Base-by-base conservation (phyloP, 2,113 vertebrate species). In the Phylloscopus trochiloides region DNA sequence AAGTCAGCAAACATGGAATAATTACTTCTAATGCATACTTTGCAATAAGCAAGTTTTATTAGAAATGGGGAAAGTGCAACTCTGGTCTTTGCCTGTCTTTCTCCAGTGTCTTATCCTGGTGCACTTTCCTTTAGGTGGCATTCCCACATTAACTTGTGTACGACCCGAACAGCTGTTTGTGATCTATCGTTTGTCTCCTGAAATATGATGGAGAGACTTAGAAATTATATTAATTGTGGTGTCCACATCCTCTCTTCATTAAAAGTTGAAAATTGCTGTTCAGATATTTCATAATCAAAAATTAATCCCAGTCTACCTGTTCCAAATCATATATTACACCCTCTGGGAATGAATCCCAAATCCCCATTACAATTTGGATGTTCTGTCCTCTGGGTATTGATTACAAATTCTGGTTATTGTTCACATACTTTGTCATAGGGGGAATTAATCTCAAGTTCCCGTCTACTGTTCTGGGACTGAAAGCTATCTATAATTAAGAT, bases 401-500 rank as follows among this genome's bases (percentile, higher is more conserved):
- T 96, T 96, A 80, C 94, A 96, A 95, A 81, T 93, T 94, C 92
- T 96, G 96, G 90, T 94, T 96, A 96, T 96, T 97, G 90, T 95
- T 97, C 96, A 96, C 86, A 92, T 96, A 55, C 72, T 96, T 90
- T 94, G 86, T 95, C 92, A 95, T 94, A 93, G 68, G 75, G 93
- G 94, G 92, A 96, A 96, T 97, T 94, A 97, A 96, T 97, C 96
- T 96, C 95, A 95, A 88, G 96, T 93, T 95, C 90, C 95, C 1
- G 0, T 94, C 78, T 93, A 90, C 90, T 95, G 92, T 95, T 96
- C 95, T 96, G 95, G 96, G 96, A 97, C 93, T 84, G 68, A 94
- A 96, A 96, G 75, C 94, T 96, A 95, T 86, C 92, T 97, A 96
- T 97, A 97, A 96, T 96, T 97, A 96, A 97, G 88, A 92, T 95